Conservation (phyloP, 1,140 invertebrate genomes). For the Lutraria rhynchaena region DNA sequence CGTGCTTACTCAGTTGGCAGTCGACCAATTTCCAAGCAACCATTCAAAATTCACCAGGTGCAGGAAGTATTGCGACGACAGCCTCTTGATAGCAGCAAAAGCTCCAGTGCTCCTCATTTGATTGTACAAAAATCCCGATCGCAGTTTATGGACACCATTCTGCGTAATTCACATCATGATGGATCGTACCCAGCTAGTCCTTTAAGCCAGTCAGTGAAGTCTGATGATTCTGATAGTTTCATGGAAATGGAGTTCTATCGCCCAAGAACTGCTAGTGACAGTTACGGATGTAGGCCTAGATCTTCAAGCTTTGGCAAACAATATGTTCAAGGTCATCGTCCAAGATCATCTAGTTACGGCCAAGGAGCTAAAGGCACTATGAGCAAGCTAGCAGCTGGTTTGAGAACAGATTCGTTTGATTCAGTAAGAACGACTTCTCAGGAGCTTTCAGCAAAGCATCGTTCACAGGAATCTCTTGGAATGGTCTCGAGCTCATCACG, state of each 20-base stretch:
- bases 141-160: slow-evolving; percentile 36
- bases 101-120: slow-evolving; percentile 78
- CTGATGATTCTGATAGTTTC: slow-evolving; percentile 78
- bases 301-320: slow-evolving; percentile 77
- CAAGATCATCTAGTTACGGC: slow-evolving; percentile 79
- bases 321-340: slow-evolving; percentile 68
- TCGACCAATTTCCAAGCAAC: slow-evolving; percentile 82
- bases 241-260: slow-evolving; percentile 77
- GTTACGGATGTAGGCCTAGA: slow-evolving; percentile 74
- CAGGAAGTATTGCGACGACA: slow-evolving; percentile 61
- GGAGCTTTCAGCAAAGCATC: slow-evolving; percentile 57
- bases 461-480: slow-evolving; percentile 72
- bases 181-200: slow-evolving; percentile 64
- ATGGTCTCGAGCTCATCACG: slow-evolving; percentile 69
- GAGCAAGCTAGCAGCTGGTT: slow-evolving; percentile 50
- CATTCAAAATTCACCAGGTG: slow-evolving; percentile 50
- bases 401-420: slow-evolving; percentile 65
- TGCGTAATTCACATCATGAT: slow-evolving; percentile 48
- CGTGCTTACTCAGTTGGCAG: slow-evolving; percentile 95
- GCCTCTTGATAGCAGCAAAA: slow-evolving; percentile 69
- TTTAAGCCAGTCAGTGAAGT: slow-evolving; percentile 71
- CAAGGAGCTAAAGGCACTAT: slow-evolving; percentile 67
- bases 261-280: slow-evolving; percentile 79
- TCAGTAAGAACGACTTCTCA: slow-evolving; percentile 68
- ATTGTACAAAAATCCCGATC: slow-evolving; percentile 65